Base-by-base conservation (phyloP, 1,140 invertebrate genomes). In the Pseudomyrmex flavicornis region DNA sequence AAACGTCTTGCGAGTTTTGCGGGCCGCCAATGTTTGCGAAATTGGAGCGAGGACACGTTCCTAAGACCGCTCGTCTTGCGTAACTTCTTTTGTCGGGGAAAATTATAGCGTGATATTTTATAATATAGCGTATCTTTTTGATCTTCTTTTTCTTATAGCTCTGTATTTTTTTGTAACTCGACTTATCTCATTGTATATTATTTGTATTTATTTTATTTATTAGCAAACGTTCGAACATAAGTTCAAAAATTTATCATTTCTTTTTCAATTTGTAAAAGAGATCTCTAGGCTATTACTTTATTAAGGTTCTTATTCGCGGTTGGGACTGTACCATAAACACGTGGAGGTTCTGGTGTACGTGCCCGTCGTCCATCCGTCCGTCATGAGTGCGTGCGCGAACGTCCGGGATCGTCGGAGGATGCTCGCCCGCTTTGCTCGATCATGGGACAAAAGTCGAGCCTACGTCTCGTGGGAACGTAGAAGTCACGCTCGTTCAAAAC, bases 311-410 rank as follows among this genome's bases (percentile, higher is more conserved):
- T 68, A 74, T 80, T 88, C 44, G 5, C 80, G 22, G 56, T 54
- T 48, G 62, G 48, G 87, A 89, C 87, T 89, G 87, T 89, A 88
- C 86, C 26, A 69, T 80, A 69, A 79, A 85, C 84, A 35, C 35
- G 73, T 79, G 79, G 62, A 88, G 59, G 77, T 69, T 80, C 54
- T 65, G 72, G 72, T 73, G 75, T 85, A 88, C 87, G 87, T 89
- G 84, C 87, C 68, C 79, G 85, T 87, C 85, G 86, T 89, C 73
- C 56, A 61, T 83, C 22, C 58, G 83, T 85, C 70, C 84, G 84
- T 89, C 61, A 88, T 56, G 88, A 89, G 79, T 86, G 88, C 86
- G 88, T 88, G 87, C 87, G 84, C 84, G 74, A 86, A 86, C 84
- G 87, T 88, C 84, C 87, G 84, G 70, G 58, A 84, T 85, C 73